Evolutionary conservation across 2,797 vertebrate species (phyloP).

Genomic region (Kryptopterus vitreolus): DNA sequence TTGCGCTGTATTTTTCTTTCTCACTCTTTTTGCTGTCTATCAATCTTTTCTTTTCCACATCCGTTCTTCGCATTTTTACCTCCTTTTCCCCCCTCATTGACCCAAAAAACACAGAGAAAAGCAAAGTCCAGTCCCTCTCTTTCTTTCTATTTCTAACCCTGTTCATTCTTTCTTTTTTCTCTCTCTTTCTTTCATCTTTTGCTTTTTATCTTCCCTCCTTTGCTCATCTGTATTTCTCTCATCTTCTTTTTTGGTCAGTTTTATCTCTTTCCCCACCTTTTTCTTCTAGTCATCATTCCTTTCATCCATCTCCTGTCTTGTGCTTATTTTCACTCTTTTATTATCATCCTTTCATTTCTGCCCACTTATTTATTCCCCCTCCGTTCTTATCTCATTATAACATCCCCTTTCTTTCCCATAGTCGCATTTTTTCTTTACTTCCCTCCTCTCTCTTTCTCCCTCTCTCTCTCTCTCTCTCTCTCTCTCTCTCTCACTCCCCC

Average conservation of each 20-base stretch:
- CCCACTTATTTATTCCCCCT: background rate
- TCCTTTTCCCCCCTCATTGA: background rate
- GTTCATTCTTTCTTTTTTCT: background rate
- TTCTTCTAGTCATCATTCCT: constrained; percentile 1
- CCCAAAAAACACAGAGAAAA: background rate
- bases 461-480: background rate
- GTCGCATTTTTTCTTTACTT: background rate
- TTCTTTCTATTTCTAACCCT: background rate
- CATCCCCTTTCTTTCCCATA: background rate
- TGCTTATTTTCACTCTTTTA: background rate
- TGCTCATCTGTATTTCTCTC: background rate
- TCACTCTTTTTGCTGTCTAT: background rate
- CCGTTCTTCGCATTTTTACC: background rate
- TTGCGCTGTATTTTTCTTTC: background rate
- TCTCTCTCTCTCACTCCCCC: background rate
- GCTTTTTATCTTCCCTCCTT: background rate
- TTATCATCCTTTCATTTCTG: background rate
- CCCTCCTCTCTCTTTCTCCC: background rate
- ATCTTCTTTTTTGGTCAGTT: background rate
- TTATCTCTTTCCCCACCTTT: background rate
- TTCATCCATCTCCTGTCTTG: background rate
- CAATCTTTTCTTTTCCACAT: background rate
- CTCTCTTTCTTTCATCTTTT: background rate
- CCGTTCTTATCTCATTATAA: background rate
- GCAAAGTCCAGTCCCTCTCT: background rate